These are phyloP conservation scores for Cephus runcator DNA, from an alignment of 2,888 invertebrate genomes.

Conservation along the genomic window DNA sequence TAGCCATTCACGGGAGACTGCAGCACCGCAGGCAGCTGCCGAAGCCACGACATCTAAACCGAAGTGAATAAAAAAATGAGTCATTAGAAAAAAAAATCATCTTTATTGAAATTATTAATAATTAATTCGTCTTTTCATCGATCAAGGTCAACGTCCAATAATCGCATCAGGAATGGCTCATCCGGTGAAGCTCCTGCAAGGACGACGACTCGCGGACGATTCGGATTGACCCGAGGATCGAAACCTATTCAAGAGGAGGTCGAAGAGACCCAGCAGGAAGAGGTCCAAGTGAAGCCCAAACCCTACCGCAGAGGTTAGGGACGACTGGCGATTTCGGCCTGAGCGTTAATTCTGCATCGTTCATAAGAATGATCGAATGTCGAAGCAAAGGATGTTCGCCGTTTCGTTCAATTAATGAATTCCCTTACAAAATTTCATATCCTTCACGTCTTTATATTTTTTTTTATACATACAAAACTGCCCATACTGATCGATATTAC, in stretches of 20 bases:
- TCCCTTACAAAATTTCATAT: slow-evolving; percentile 12
- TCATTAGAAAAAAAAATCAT: neutral
- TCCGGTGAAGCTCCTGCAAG: slow-evolving; percentile 38
- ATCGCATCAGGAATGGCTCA: slow-evolving; percentile 30
- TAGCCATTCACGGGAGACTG: slow-evolving; percentile 53
- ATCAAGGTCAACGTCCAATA: slow-evolving; percentile 5
- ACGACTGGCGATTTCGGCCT: neutral
- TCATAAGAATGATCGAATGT: slow-evolving; percentile 19
- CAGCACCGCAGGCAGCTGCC: slow-evolving; percentile 36
- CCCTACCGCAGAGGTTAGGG: slow-evolving; percentile 51
- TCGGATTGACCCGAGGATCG: slow-evolving; percentile 42
- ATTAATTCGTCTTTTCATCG: neutral
- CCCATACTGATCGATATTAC: slow-evolving; percentile 13
- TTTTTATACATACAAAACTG: slow-evolving; percentile 16
- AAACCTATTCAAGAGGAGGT: slow-evolving; percentile 48
- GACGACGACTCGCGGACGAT: slow-evolving; percentile 48
- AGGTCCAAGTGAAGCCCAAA: slow-evolving; percentile 55
- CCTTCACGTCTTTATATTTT: slow-evolving; percentile 4
- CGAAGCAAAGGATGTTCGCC: slow-evolving; percentile 8
- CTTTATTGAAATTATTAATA: neutral
- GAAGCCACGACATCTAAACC: slow-evolving; percentile 46
- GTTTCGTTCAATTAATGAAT: slow-evolving; percentile 13
- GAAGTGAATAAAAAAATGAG: slow-evolving; percentile 31
- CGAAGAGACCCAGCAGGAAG: slow-evolving; percentile 55
- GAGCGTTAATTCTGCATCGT: slow-evolving; percentile 8